Percentiles rank a stretch among this genome's conserved stretches.
Evolutionary conservation across 2,113 vertebrate species (phyloP).

Genomic region (Crotalus tigris): DNA sequence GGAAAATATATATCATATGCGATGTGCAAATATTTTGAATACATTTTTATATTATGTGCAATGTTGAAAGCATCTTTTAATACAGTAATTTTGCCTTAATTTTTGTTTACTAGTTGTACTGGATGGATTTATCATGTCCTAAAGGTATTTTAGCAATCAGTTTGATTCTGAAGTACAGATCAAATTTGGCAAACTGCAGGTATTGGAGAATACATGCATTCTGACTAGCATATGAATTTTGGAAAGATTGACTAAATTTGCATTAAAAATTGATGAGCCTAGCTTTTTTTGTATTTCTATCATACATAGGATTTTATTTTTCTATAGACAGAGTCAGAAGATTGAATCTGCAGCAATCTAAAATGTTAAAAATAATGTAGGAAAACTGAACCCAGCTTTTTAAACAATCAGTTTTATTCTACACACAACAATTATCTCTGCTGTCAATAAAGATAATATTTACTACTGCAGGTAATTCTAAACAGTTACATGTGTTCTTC

Average conservation of each 20-base stretch:
- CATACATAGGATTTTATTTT: not conserved
- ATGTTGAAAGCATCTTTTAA: not conserved
- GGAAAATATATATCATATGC: not conserved
- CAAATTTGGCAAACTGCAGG: not conserved
- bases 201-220: not conserved
- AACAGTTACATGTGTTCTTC: slow-evolving; percentile 47
- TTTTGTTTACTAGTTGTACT: not conserved
- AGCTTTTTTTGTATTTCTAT: not conserved
- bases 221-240: not conserved
- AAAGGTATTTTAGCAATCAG: not conserved
- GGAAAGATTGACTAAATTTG: not conserved
- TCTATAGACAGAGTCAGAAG: not conserved
- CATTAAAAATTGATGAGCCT: not conserved
- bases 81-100: not conserved
- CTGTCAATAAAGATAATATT: slow-evolving; percentile 53
- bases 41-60: not conserved
- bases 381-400: slow-evolving; percentile 50
- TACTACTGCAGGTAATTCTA: slow-evolving; percentile 51
- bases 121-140: not conserved
- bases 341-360: not conserved
- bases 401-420: slow-evolving; percentile 44
- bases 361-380: slow-evolving; percentile 23
- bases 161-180: not conserved
- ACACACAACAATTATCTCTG: slow-evolving; percentile 58
- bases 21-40: not conserved